These are phyloP conservation scores for Marcusenius ussheri DNA, from an alignment of 2,113 vertebrate species.

Conservation along the genomic window DNA sequence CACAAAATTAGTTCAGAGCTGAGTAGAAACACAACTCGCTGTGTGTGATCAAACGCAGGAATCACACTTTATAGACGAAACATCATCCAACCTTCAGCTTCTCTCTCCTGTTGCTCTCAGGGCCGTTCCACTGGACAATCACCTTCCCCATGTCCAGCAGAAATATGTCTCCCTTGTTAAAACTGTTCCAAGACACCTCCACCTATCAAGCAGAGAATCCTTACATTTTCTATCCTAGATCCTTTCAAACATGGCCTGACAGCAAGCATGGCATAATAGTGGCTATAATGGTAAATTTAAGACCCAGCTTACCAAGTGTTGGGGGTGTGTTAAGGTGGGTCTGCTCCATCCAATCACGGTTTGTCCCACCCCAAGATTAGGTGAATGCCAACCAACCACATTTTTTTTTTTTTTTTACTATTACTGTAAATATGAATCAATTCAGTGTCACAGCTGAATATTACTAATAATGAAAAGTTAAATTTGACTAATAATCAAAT, in stretches of 20 bases:
- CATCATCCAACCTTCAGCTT: constrained; percentile 67
- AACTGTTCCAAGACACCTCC: constrained; percentile 76
- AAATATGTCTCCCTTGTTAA: constrained; percentile 81
- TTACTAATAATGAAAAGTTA: not conserved
- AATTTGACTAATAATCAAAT: not conserved
- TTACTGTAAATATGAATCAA: not conserved
- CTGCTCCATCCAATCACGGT: not conserved
- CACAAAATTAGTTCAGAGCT: not conserved
- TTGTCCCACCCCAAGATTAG: not conserved
- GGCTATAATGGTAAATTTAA: not conserved
- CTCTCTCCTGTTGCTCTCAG: constrained; percentile 74
- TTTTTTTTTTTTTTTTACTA: not conserved
- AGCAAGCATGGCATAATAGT: not conserved
- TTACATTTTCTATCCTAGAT: not conserved
- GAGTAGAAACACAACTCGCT: not conserved
- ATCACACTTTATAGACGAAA: not conserved
- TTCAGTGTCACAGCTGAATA: not conserved
- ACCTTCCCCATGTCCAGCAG: constrained; percentile 79
- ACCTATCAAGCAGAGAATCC: constrained; percentile 57
- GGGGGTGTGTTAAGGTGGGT: not conserved
- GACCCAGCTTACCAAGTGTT: not conserved
- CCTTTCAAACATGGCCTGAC: not conserved
- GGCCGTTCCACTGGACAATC: constrained; percentile 85
- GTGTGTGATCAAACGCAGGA: not conserved
- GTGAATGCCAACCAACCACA: not conserved